phyloP scores from a whole-genome alignment of 2,113 vertebrate species.

The Phaetusa simplex region DNA sequence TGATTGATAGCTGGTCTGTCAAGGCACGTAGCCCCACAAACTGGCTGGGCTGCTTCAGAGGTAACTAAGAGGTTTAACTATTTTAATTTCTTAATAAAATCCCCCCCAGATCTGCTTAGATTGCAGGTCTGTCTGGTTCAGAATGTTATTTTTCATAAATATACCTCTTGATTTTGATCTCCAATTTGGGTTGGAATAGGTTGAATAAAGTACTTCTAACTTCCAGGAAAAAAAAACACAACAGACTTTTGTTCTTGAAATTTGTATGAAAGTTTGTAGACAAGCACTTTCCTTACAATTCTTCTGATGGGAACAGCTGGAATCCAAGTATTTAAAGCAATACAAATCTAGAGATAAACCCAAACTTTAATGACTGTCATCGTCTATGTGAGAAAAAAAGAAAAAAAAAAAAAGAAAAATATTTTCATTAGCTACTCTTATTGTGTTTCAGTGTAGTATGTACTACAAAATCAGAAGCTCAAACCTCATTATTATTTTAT shows the following conservation, averaged over 20 bases:
- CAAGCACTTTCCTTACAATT: background rate
- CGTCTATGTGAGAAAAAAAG: background rate
- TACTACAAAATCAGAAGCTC: background rate
- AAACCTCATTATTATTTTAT: background rate
- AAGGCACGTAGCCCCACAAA: background rate
- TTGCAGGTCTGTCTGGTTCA: background rate
- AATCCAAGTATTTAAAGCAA: background rate
- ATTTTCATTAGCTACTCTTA: background rate
- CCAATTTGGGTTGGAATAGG: background rate
- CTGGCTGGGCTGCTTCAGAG: background rate
- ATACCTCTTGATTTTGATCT: background rate
- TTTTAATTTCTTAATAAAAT: background rate
- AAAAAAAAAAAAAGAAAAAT: background rate
- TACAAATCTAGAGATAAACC: background rate
- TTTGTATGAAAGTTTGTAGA: background rate
- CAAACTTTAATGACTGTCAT: background rate
- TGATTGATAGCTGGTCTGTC: background rate
- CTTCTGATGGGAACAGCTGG: background rate
- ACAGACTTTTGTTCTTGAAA: background rate
- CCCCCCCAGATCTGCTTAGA: background rate
- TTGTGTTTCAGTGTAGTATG: background rate
- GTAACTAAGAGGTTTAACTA: background rate
- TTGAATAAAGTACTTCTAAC: background rate
- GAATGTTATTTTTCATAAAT: background rate
- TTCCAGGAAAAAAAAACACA: background rate